Base-by-base conservation (phyloP, 2,113 vertebrate genomes). In the Dromas ardeola region DNA sequence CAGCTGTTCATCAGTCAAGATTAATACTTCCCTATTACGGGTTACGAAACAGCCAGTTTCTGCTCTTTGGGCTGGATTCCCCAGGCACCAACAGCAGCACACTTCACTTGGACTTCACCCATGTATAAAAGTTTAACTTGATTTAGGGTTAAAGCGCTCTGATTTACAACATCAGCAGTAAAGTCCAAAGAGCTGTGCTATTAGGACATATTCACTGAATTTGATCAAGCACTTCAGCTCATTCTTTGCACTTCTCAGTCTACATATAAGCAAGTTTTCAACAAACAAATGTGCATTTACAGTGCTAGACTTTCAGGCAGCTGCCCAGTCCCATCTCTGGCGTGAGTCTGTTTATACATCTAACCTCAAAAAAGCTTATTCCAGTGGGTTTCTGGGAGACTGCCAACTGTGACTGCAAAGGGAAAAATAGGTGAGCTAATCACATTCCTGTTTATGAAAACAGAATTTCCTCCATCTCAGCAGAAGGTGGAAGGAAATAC, bases 401-500 rank as follows among this genome's bases (percentile, higher is more conserved):
- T 93, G 92, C 93, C 81, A 97, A 91, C 49, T 77, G 65, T 94
- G 94, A 96, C 92, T 93, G 65, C 80, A 91, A 96, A 90, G 67
- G 81, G 95, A 73, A 92, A 96, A 94, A 93, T 1, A 96, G 94
- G 93, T 92, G 81, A 95, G 78, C 92, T 97, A 95, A 95, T 97
- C 96, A 96, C 95, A 97, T 93, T 94, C 91, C 96, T 91, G 32
- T 88, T 94, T 89, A 83, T 78, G 92, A 96, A 97, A 98, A 97
- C 83, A 93, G 61, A 91, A 93, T 95, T 97, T 98, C 90, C 78
- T 96, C 92, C 70, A 86, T 38, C 92, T 53, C 94, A 95, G 89
- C 95, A 96, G 96, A 96, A 94, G 97, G 58, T 89, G 58, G 93
- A 95, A 95, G 88, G 77, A 97, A 92, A 86, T 71, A 56, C 32